phyloP scores from a whole-genome alignment of 2,888 invertebrate genomes.

The Tenthredo notha region DNA sequence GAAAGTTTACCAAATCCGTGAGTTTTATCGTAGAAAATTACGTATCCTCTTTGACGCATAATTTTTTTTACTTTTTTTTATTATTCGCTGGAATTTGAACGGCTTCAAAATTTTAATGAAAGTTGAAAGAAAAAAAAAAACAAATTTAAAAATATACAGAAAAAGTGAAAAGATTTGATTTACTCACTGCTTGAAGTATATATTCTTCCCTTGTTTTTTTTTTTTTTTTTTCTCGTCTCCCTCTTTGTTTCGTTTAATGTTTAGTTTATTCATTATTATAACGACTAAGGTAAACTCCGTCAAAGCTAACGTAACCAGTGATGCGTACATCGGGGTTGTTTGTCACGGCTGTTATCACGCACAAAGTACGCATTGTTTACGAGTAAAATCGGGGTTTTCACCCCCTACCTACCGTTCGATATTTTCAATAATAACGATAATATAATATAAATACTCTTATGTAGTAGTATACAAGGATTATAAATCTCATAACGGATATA shows the following conservation, averaged over 20 bases:
- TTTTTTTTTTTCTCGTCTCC: neutral
- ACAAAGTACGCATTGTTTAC: slow-evolving; percentile 42
- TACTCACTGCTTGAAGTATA: neutral
- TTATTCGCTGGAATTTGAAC: neutral
- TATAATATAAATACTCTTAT: neutral
- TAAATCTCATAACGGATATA: neutral
- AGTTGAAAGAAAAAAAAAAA: neutral
- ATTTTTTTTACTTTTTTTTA: neutral
- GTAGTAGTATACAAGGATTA: neutral
- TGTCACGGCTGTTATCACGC: slow-evolving; percentile 35
- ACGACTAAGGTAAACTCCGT: slow-evolving; percentile 9
- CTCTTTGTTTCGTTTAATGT: neutral
- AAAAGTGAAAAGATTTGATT: neutral
- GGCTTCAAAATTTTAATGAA: neutral
- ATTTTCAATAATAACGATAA: slow-evolving; percentile 27
- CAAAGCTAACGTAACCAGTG: neutral
- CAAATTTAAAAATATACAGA: neutral
- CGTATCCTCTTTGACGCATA: neutral
- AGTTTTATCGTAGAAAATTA: neutral
- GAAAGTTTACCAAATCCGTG: neutral
- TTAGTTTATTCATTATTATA: slow-evolving; percentile 14
- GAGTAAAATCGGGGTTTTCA: neutral
- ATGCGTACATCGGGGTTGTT: neutral
- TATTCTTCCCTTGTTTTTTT: neutral
- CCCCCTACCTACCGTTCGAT: neutral